Evolutionary conservation across 1,140 invertebrate genomes (phyloP), one percentile per base, ranked within the genome.

Genomic region (Chironomus tepperi): DNA sequence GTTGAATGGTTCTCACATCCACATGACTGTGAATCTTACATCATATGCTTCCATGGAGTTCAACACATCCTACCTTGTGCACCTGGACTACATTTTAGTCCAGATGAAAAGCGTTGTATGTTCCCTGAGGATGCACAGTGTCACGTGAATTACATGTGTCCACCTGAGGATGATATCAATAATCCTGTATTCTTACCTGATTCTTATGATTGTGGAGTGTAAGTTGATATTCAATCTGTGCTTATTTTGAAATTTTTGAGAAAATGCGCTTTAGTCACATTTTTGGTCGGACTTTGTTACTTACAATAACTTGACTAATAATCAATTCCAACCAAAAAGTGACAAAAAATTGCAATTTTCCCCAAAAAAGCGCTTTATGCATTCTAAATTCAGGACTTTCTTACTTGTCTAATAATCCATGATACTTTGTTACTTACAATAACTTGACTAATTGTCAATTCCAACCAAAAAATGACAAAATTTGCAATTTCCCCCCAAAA

Each of bases 1-100:
- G 74, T 75, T 73, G 47, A 57, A n/a, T 57, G 47, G 47, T 57
- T 57, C 7, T n/a, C 47, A 12, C 47, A 57, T 57, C 47, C 9
- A 57, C n/a, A 57, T 57, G 9, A 10, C 2, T 57, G 47, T n/a
- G 10, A 57, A 57, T 12, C 9, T 12, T 57, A 57, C 7, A n/a
- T 57, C 1, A 57, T 57, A 3, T 57, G 47, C n/a, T 57, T 57
- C n/a, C 47, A 57, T 57, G 47, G 47, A 57, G 24, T 34, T 2
- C 24, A 34, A 5, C 24, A 34, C 5, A 34, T 34, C 1, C 24
- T 34, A 5, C n/a, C 47, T 5, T 57, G 47, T 15, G 47, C 47
- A 57, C 47, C 47, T 12, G 47, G 47, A n/a, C 15, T 57, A 57
- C 47, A 57, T 15, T 57, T 57, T 15, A 57, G n/a, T 15, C 12